A percentile compares a stretch with the other conserved stretches of the same genome.
Evolutionary conservation across 1,140 invertebrate species (phyloP).

Genomic region (Musca domestica): DNA sequence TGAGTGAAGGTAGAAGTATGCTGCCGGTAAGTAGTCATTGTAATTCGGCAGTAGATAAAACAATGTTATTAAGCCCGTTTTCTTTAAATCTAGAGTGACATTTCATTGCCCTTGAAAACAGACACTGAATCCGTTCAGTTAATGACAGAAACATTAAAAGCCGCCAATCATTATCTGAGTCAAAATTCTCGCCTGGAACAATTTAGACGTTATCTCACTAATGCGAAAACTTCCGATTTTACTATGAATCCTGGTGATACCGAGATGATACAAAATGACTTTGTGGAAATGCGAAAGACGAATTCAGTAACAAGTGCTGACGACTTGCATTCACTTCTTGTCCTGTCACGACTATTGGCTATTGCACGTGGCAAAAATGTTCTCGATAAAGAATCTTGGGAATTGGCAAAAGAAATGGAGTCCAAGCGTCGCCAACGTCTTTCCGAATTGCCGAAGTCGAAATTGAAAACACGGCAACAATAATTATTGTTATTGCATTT

Average conservation of each 20-base stretch:
- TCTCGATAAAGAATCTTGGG: constrained; percentile 69
- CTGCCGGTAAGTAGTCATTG: constrained; percentile 68
- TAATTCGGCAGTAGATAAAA: no score
- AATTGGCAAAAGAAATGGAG: constrained; percentile 69
- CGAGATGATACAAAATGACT: constrained; percentile 79
- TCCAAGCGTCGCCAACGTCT: constrained; percentile 60
- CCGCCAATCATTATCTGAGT: constrained; percentile 67
- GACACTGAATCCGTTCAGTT: constrained; percentile 50
- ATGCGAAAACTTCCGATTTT: constrained; percentile 63
- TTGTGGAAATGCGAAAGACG: constrained; percentile 68
- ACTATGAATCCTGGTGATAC: constrained; percentile 67
- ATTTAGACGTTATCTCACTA: constrained; percentile 70
- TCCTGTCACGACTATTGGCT: constrained; percentile 70
- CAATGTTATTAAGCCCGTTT: no score
- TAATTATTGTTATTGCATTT: neutral
- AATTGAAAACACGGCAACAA: constrained; percentile 23
- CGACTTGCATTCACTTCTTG: constrained; percentile 74
- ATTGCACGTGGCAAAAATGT: constrained; percentile 66
- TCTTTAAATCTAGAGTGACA: constrained; percentile 28
- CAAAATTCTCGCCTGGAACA: constrained; percentile 61
- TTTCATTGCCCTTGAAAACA: constrained; percentile 37
- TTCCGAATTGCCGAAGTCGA: constrained; percentile 40
- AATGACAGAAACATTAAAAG: constrained; percentile 63
- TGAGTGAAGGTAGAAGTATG: constrained; percentile 85
- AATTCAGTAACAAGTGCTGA: constrained; percentile 59